Percentiles rank a stretch among this genome's conserved stretches.
These are phyloP conservation scores for Cerastis leucographa DNA, from an alignment of 2,888 invertebrate species.

Conservation along the genomic window DNA sequence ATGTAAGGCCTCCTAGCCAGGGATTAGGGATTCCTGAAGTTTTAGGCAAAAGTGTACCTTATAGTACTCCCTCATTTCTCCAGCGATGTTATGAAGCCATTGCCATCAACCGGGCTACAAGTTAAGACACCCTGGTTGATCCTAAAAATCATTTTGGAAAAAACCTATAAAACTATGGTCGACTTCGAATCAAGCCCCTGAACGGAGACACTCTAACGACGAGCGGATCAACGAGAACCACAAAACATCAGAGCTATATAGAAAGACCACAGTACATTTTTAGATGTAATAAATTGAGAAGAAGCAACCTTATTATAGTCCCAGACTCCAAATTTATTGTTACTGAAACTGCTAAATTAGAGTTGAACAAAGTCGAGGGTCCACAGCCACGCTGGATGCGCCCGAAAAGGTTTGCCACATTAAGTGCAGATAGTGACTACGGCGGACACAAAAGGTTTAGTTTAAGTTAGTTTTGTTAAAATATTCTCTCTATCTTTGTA, in stretches of 20 bases:
- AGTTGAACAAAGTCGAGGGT: conserved; percentile 11
- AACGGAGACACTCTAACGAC: background rate
- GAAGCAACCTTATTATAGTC: background rate
- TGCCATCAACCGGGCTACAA: background rate
- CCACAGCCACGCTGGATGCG: background rate
- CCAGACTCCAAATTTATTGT: background rate
- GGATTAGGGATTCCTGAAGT: too few species aligned
- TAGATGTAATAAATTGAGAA: background rate
- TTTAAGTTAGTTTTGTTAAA: too few species aligned
- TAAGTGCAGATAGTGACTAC: background rate
- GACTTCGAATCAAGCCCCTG: background rate
- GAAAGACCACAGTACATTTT: background rate
- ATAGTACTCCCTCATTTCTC: background rate
- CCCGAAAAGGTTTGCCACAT: background rate
- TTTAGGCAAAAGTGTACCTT: background rate
- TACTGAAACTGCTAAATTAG: conserved; percentile 1
- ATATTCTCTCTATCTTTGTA: too few species aligned
- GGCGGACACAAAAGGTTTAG: too few species aligned
- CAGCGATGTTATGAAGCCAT: background rate
- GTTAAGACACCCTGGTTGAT: background rate
- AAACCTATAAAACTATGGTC: background rate
- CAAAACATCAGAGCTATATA: too few species aligned
- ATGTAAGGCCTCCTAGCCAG: too few species aligned
- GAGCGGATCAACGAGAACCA: background rate
- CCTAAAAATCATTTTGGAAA: background rate